Conservation (phyloP, 2,888 invertebrate species). For the Doris montereyensis region DNA sequence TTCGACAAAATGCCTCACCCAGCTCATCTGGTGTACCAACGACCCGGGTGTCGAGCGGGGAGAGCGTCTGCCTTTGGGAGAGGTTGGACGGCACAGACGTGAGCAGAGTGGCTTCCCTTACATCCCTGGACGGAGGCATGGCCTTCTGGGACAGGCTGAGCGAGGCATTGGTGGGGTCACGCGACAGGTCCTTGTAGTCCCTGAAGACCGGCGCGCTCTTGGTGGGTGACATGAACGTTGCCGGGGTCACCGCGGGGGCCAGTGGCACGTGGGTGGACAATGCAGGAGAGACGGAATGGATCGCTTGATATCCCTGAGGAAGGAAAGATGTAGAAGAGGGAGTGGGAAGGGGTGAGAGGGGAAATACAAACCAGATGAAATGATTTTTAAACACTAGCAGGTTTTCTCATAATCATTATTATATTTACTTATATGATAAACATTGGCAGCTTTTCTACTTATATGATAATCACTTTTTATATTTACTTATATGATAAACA, state of each 20-base stretch:
- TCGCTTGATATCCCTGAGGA: background rate
- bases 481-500: too few relatives aligned
- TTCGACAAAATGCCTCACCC: too few relatives aligned
- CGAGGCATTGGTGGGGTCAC: constrained; percentile 38
- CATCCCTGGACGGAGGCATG: constrained; percentile 43
- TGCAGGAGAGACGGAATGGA: constrained; percentile 47
- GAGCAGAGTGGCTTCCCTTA: constrained; percentile 46
- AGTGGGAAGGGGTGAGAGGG: too few relatives aligned
- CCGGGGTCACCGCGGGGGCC: constrained; percentile 57
- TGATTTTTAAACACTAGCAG: too few relatives aligned
- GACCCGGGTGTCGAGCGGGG: background rate
- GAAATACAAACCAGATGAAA: too few relatives aligned
- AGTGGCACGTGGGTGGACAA: constrained; percentile 56
- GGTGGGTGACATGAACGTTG: constrained; percentile 49
- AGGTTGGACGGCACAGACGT: constrained; percentile 51
- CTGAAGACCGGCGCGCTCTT: constrained; percentile 38
- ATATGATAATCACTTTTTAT: too few relatives aligned
- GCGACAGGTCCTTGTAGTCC: background rate
- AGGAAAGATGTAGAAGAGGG: too few relatives aligned
- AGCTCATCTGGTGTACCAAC: constrained; percentile 2
- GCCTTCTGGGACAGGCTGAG: constrained; percentile 41
- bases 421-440: too few relatives aligned
- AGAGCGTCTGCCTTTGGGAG: constrained; percentile 27
- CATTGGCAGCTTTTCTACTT: too few relatives aligned
- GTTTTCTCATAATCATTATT: too few relatives aligned